phyloP scores from a whole-genome alignment of 2,797 vertebrate species.

The Pelochelys cantorii region DNA sequence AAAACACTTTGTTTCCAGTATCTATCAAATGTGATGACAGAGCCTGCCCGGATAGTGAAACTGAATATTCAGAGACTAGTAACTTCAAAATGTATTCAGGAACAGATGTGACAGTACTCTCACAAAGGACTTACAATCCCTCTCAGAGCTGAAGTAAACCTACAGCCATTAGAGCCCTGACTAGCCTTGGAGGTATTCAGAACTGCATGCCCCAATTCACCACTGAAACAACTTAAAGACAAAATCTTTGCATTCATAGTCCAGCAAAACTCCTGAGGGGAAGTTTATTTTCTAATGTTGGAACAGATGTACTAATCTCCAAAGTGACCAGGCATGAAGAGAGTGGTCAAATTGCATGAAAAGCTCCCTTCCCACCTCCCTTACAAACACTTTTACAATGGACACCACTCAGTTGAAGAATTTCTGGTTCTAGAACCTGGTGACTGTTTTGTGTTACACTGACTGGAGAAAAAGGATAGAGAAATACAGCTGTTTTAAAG shows the following conservation, averaged over 20 bases:
- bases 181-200: not conserved
- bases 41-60: not conserved
- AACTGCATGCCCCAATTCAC: not conserved
- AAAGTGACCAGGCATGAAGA: not conserved
- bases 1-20: not conserved
- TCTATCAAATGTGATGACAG: not conserved
- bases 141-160: not conserved
- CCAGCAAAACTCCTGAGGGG: not conserved
- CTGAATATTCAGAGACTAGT: not conserved
- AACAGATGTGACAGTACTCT: not conserved
- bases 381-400: too few relatives aligned
- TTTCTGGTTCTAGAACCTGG: too few relatives aligned
- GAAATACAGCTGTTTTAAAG: too few relatives aligned
- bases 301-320: not conserved
- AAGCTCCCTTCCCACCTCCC: too few relatives aligned
- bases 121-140: not conserved
- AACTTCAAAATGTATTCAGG: not conserved
- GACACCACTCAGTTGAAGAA: too few relatives aligned
- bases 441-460: too few relatives aligned
- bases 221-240: not conserved
- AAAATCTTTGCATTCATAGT: not conserved
- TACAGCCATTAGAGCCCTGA: not conserved
- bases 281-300: not conserved
- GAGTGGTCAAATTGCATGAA: not conserved
- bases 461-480: too few relatives aligned